Evolutionary conservation across 2,888 invertebrate genomes (phyloP).

Genomic region (Hybos culiciformis): DNA sequence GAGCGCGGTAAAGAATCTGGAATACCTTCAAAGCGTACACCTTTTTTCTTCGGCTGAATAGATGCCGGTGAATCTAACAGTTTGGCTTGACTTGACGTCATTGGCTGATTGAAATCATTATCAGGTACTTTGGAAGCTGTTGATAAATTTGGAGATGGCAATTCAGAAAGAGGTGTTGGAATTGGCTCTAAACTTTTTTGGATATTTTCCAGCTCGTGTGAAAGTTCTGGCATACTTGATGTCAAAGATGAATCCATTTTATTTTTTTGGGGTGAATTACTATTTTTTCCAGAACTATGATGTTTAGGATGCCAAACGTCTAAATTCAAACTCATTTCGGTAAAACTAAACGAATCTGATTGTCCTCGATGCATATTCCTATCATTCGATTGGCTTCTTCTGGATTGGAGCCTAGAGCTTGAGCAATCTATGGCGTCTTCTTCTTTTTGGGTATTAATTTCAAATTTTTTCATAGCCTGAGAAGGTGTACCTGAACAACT

Average conservation of each 20-base stretch:
- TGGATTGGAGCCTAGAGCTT: conserved; percentile 33
- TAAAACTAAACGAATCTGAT: conserved; percentile 39
- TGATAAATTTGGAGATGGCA: conserved; percentile 39
- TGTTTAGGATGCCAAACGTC: conserved; percentile 42
- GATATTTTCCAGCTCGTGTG: conserved; percentile 12
- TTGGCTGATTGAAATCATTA: background rate
- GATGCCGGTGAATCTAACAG: conserved; percentile 22
- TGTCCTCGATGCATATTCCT: conserved; percentile 31
- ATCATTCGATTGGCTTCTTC: conserved; percentile 23
- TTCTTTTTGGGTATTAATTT: background rate
- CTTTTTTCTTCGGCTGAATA: conserved; percentile 29
- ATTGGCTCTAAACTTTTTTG: conserved; percentile 13
- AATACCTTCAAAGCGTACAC: conserved; percentile 35
- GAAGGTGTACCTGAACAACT: conserved; percentile 41
- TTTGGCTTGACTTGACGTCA: conserved; percentile 21
- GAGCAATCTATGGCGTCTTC: conserved; percentile 20
- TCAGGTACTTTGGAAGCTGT: conserved; percentile 38
- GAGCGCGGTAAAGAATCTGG: conserved; percentile 39
- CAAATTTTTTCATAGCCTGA: too few relatives aligned
- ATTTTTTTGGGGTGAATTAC: conserved; percentile 23
- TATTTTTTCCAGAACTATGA: conserved; percentile 23
- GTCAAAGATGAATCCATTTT: conserved; percentile 31
- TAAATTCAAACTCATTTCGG: conserved; percentile 40
- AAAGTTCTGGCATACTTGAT: conserved; percentile 49
- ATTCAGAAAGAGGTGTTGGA: conserved; percentile 27